Percentiles rank a stretch among this genome's conserved stretches.
Conservation (phyloP, 2,113 vertebrate species). For the Trichomycterus rosablanca region DNA sequence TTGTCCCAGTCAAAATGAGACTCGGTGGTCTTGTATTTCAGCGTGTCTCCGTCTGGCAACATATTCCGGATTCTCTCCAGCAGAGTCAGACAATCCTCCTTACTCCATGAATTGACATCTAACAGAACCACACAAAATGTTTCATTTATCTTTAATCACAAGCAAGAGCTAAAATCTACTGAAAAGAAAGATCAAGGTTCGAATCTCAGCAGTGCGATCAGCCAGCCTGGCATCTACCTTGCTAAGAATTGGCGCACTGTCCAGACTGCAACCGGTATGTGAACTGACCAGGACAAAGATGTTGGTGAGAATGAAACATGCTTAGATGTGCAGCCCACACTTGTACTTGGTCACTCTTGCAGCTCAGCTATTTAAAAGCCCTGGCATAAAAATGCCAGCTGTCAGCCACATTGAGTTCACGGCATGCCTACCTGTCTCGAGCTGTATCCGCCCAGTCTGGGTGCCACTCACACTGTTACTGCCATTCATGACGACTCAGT, state of each 20-base stretch:
- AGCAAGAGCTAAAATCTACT: too few relatives aligned
- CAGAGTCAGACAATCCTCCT: constrained; percentile 68
- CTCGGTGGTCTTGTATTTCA: constrained; percentile 76
- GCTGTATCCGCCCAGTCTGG: constrained; percentile 54
- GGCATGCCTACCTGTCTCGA: constrained; percentile 48
- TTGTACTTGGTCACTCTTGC: too few relatives aligned
- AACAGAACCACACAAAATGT: neutral
- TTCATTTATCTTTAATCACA: neutral
- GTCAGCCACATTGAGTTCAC: neutral
- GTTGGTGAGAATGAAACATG: too few relatives aligned
- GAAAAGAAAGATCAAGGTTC: too few relatives aligned
- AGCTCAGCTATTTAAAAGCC: too few relatives aligned
- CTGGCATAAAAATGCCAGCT: too few relatives aligned
- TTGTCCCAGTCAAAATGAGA: constrained; percentile 77
- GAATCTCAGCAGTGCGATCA: too few relatives aligned
- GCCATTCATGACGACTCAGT: constrained; percentile 66
- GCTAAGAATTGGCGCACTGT: too few relatives aligned
- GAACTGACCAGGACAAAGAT: too few relatives aligned
- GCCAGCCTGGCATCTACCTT: too few relatives aligned
- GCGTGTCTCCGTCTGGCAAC: constrained; percentile 62
- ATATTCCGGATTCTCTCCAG: constrained; percentile 67
- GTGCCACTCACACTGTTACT: constrained; percentile 54
- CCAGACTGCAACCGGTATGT: too few relatives aligned
- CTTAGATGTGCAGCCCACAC: too few relatives aligned
- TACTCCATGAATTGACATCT: constrained; percentile 61